These are phyloP conservation scores for Paraplagusia blochii DNA, from an alignment of 2,113 vertebrate species.

Conservation along the genomic window DNA sequence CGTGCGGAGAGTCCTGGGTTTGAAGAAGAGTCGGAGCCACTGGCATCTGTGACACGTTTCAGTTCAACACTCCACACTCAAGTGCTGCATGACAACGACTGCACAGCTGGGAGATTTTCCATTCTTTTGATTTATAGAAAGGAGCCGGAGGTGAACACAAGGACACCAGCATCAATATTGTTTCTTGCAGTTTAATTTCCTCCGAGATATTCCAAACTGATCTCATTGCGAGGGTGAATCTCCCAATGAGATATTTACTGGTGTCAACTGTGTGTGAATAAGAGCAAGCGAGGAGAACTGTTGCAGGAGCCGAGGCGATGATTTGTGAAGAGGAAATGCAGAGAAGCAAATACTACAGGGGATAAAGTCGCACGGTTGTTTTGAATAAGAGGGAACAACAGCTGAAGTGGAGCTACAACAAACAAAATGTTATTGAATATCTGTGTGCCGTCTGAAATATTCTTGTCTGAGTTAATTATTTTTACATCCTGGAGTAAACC, in stretches of 20 bases:
- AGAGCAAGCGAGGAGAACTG: background rate
- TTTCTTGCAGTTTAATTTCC: conserved; percentile 28
- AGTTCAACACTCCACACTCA: conserved; percentile 3
- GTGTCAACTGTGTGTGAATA: conserved; percentile 6
- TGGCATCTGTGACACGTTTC: background rate
- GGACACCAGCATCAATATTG: conserved; percentile 23
- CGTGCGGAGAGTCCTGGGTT: background rate
- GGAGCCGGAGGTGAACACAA: conserved; percentile 6
- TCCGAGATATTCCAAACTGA: conserved; percentile 19
- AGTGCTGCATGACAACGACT: conserved; percentile 14
- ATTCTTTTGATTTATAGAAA: conserved; percentile 21
- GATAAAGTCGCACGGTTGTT: conserved; percentile 4
- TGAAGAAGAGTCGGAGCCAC: background rate
- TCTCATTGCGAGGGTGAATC: conserved; percentile 13
- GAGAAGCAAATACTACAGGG: background rate
- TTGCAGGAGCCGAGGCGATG: background rate
- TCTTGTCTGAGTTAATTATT: conserved; percentile 26
- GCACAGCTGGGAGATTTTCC: conserved; percentile 26
- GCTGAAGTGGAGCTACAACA: background rate
- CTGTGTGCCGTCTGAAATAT: conserved; percentile 12
- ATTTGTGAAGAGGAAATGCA: background rate
- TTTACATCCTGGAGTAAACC: conserved; percentile 11
- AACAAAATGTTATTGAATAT: background rate
- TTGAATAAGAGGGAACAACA: conserved; percentile 5
- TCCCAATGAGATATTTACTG: conserved; percentile 7